phyloP scores from a whole-genome alignment of 2,113 vertebrate species.

The Oostethus manadensis region DNA sequence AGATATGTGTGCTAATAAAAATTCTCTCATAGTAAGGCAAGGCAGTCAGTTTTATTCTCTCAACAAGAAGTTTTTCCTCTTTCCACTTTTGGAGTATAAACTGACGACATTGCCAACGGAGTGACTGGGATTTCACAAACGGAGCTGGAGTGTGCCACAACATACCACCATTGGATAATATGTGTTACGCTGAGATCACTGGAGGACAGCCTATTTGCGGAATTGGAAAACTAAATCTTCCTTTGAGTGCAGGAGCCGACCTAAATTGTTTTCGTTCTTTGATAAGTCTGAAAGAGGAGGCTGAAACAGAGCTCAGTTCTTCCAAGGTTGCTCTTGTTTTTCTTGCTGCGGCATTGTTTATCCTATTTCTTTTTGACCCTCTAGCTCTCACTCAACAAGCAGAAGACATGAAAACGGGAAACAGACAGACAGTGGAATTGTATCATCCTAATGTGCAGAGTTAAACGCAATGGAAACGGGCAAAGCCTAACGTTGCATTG shows the following conservation, averaged over 20 bases:
- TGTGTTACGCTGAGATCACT: conserved; percentile 7
- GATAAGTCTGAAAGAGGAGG: conserved; percentile 3
- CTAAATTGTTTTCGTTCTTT: not conserved
- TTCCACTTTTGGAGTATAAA: conserved; percentile 16
- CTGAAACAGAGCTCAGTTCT: conserved; percentile 29
- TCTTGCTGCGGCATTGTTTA: not conserved
- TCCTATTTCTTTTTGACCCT: not conserved
- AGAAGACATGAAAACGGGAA: conserved; percentile 1
- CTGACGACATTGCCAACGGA: not conserved
- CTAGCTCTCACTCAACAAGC: not conserved
- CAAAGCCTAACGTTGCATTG: not conserved
- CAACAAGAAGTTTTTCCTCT: not conserved
- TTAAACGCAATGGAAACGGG: not conserved
- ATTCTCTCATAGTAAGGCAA: conserved; percentile 6
- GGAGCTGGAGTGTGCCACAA: not conserved
- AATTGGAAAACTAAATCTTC: conserved; percentile 9
- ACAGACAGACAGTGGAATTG: not conserved
- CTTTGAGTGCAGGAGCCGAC: conserved; percentile 7
- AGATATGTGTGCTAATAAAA: conserved; percentile 16
- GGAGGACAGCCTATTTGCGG: conserved; percentile 6
- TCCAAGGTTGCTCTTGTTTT: conserved; percentile 6
- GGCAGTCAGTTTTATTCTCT: not conserved
- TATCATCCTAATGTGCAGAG: not conserved
- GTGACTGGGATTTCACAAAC: not conserved
- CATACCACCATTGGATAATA: conserved; percentile 10